A percentile compares a stretch with the other conserved stretches of the same genome.
Evolutionary conservation across 2,888 invertebrate species (phyloP).

Genomic region (Hypomecis punctinalis): DNA sequence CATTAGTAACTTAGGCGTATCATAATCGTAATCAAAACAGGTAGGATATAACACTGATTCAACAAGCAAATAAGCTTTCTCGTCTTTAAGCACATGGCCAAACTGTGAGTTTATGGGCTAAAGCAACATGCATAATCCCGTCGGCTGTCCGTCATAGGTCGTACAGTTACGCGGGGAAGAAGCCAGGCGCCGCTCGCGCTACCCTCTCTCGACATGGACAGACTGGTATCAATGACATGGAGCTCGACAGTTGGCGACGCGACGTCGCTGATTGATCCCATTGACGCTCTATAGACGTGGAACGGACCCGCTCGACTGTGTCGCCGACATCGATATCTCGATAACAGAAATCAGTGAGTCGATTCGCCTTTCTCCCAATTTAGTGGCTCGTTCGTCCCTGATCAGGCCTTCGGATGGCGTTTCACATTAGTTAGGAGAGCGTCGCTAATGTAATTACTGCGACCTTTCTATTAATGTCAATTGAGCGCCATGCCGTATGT

Average conservation of each 20-base stretch:
- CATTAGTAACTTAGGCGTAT: too few relatives aligned
- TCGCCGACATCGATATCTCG: constrained; percentile 38
- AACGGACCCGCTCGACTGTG: constrained; percentile 39
- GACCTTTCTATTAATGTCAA: constrained; percentile 79
- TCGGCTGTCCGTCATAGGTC: constrained; percentile 57
- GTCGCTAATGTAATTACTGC: constrained; percentile 72
- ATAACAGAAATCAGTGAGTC: constrained; percentile 34
- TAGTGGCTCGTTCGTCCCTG: constrained; percentile 36
- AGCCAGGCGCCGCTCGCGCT: constrained; percentile 8
- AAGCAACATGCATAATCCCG: too few relatives aligned
- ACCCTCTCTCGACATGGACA: constrained; percentile 10
- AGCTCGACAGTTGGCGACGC: background rate
- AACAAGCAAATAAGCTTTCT: too few relatives aligned
- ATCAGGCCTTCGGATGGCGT: constrained; percentile 48
- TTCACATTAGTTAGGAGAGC: constrained; percentile 59
- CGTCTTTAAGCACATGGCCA: too few relatives aligned
- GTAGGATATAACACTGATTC: too few relatives aligned
- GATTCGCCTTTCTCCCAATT: constrained; percentile 48
- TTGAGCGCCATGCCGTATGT: constrained; percentile 48
- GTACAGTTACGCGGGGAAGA: constrained; percentile 53
- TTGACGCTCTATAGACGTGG: constrained; percentile 30
- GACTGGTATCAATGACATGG: constrained; percentile 5
- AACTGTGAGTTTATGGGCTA: too few relatives aligned
- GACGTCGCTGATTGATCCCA: constrained; percentile 14
- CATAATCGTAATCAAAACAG: too few relatives aligned